phyloP scores from a whole-genome alignment of 2,797 vertebrate species.

The Myoxocephalus aenaeus region DNA sequence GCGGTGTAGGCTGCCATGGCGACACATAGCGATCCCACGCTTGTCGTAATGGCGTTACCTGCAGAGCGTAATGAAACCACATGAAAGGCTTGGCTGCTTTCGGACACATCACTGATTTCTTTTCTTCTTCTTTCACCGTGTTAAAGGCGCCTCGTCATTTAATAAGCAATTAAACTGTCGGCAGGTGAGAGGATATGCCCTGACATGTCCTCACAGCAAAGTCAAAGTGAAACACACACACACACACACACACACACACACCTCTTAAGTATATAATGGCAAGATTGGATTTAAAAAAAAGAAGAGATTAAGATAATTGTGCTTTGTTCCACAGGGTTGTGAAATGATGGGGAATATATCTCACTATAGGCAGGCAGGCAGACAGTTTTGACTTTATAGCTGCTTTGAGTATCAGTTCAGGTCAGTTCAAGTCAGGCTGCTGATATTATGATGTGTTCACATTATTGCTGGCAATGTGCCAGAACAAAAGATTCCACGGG shows the following conservation, averaged over 20 bases:
- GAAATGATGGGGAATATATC: slow-evolving; percentile 30
- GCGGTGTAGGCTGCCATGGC: neutral
- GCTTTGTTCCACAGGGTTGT: slow-evolving; percentile 27
- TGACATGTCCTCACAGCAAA: slow-evolving; percentile 19
- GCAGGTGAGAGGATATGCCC: neutral
- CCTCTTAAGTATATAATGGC: slow-evolving; percentile 25
- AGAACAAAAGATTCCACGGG: too few species aligned
- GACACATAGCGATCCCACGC: neutral
- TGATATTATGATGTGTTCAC: neutral
- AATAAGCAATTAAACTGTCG: slow-evolving; percentile 51
- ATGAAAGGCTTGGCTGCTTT: slow-evolving; percentile 32
- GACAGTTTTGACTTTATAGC: slow-evolving; percentile 2
- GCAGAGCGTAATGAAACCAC: slow-evolving; percentile 18
- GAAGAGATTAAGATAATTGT: slow-evolving; percentile 49
- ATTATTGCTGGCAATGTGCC: neutral
- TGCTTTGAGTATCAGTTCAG: slow-evolving; percentile 12
- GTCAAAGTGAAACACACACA: slow-evolving; percentile 1
- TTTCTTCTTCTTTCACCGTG: neutral
- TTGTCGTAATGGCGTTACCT: neutral
- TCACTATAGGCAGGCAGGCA: neutral
- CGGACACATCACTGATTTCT: neutral
- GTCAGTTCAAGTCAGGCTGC: neutral
- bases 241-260: too few species aligned
- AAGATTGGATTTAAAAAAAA: slow-evolving; percentile 31
- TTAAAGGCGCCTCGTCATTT: slow-evolving; percentile 16